Evolutionary conservation across 1,140 invertebrate species (phyloP), one percentile per base, ranked within the genome.

Genomic region (Bombus cullumanus): DNA sequence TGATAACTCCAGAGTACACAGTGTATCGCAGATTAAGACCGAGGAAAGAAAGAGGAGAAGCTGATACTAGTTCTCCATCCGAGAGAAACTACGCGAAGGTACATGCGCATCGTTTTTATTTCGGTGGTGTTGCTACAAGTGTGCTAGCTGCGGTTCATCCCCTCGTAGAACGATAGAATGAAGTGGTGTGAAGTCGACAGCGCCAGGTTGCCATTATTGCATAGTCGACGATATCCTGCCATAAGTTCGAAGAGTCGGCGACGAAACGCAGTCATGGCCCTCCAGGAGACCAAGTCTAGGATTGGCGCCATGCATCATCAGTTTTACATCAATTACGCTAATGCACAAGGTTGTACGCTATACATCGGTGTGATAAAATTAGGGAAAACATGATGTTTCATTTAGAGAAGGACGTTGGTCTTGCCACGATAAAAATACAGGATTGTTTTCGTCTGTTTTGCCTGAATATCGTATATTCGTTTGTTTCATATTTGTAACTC

Each of bases 141-240:
- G 81, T 83, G n/a, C 39, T 59, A 15, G 39, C 22, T 77, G 0
- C 6, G 41, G 1, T 47, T 78, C 64, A 18, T 3, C 37, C 10
- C 31, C 64, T 39, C 37, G 15, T 25, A 9, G 22, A 64, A 59
- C 68, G 22, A 62, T 86, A 92, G 73, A 81, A 93, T 94, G 92
- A 93, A 94, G 92, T 93, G 93, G 93, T 91, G 92, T 74, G 92
- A 93, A 43, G 59, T 89, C 37, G 92, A 94, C 28, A 93, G 86
- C 83, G 79, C 89, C 41, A 90, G 89, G 81, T 89, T 91, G 74
- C 85, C 91, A 53, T 90, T 88, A 74, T 66, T 92, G 64, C 91
- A 92, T 68, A 85, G 72, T 81, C 91, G 91, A 84, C 83, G 88
- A 84, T 92, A 91, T 86, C 74, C 88, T 71, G 75, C 89, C 9